Evolutionary conservation across 1,140 invertebrate species (phyloP).

Genomic region (Agraylea sexmaculata): DNA sequence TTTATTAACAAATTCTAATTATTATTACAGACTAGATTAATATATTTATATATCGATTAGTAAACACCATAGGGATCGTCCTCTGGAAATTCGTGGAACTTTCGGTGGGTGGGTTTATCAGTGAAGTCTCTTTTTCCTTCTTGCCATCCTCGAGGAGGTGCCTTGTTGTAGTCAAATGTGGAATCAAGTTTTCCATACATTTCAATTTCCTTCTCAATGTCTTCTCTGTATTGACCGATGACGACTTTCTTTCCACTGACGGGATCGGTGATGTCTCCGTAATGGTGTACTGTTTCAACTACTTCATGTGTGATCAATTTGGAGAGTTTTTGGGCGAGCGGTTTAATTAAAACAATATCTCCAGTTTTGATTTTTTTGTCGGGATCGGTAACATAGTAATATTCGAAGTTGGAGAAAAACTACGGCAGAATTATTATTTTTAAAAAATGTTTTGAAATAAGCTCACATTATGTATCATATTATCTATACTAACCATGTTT

Average conservation of each 20-base stretch:
- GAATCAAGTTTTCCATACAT: slow-evolving; percentile 56
- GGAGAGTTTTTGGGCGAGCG: slow-evolving; percentile 57
- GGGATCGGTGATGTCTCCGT: slow-evolving; percentile 73
- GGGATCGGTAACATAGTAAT: slow-evolving; percentile 65
- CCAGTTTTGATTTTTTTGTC: slow-evolving; percentile 64
- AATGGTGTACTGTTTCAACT: slow-evolving; percentile 64
- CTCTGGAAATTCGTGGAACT: slow-evolving; percentile 60
- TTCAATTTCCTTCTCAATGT: slow-evolving; percentile 53
- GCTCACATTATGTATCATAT: not conserved
- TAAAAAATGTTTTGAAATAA: not conserved
- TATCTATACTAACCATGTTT: slow-evolving; percentile 46
- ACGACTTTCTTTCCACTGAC: slow-evolving; percentile 69
- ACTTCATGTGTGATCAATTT: slow-evolving; percentile 67
- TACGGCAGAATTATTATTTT: slow-evolving; percentile 29
- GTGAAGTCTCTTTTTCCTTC: slow-evolving; percentile 72
- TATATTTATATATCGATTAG: slow-evolving; percentile 16
- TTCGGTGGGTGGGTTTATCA: slow-evolving; percentile 58
- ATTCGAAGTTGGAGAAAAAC: slow-evolving; percentile 65
- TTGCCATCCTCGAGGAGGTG: slow-evolving; percentile 64
- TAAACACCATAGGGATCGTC: slow-evolving; percentile 55
- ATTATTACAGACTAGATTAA: no score
- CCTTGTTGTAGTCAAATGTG: slow-evolving; percentile 64
- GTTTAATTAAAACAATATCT: slow-evolving; percentile 67
- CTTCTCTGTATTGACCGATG: slow-evolving; percentile 57
- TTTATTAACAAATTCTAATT: no score